phyloP scores from a whole-genome alignment of 2,888 invertebrate species.

The Isotomurus palustris region DNA sequence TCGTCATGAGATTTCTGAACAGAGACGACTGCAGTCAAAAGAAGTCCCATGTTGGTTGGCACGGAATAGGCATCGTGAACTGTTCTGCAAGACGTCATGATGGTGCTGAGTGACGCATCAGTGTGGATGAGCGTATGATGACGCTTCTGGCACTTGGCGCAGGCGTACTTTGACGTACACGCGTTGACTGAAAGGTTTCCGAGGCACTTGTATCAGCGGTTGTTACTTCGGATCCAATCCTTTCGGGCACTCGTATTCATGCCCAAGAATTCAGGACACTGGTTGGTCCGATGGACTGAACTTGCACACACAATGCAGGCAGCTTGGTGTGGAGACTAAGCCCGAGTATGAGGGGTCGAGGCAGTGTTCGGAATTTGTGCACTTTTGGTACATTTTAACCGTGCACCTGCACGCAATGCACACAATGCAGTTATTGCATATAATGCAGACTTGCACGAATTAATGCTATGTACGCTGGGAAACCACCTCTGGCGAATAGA shows the following conservation, averaged over 20 bases:
- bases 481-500: too few species aligned
- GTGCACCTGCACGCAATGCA: too few species aligned
- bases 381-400: too few species aligned
- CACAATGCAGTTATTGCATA: too few species aligned
- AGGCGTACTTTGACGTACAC: conserved; percentile 5
- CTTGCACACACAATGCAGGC: not conserved
- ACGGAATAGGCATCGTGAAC: not conserved
- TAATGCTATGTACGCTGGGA: too few species aligned
- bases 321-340: too few species aligned
- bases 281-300: not conserved
- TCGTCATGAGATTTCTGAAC: not conserved
- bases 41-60: not conserved
- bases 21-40: conserved; percentile 7
- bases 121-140: conserved; percentile 11
- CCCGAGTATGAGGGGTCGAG: too few species aligned
- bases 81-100: not conserved
- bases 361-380: too few species aligned
- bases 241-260: not conserved
- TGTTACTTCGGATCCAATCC: not conserved
- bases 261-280: not conserved
- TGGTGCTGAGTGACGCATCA: not conserved
- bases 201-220: conserved; percentile 3
- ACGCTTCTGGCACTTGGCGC: not conserved
- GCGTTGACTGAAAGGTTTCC: not conserved
- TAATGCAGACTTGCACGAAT: too few species aligned